Base-by-base conservation (phyloP, 35 echinoderm and acorn worm genomes). In the Lytechinus variegatus region DNA sequence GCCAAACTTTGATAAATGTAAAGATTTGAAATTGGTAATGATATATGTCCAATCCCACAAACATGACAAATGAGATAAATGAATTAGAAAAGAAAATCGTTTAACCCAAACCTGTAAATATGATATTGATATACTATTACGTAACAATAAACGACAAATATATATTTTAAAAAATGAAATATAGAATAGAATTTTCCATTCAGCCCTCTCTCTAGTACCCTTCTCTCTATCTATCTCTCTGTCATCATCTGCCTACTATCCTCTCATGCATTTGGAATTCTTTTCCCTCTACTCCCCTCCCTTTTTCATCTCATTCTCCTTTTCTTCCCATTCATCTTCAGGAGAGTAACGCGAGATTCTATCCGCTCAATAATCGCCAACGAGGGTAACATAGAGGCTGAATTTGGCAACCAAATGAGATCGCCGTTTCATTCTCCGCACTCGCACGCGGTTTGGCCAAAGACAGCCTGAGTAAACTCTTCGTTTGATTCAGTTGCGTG, bases 381-480 rank as follows among this genome's bases (percentile, higher is more conserved):
- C 66, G 53, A n/a, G 92, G 53, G 92, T 7, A 54, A 54, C 55
- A 54, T 93, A 57, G 92, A 93, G 52, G 92, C 52, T 55, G 92
- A 93, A 57, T 93, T 93, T 56, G 27, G 92, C 55, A 54, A 93
- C 27, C 54, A 93, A 55, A 93, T 93, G 52, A 93, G 55, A 93
- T 93, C 52, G 92, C 12, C 92, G 10, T 53, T 54, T 55, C 53
- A 55, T 57, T 54, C 55, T 93, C 27, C 27, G 16, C 92, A 56
- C 87, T 28, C 88, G 88, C 88, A 21, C 28, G 52, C 52, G 28
- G 88, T 90, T 93, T 55, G 92, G 24, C 92, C 27, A 93, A 28
- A 54, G 92, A 54, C 27, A 93, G 53, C 29, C 92, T 93, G 92
- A 93, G 92, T 93, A 93, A 93, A 93, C 92, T 93, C 92, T 10